These are phyloP conservation scores for Pediacus dermestoides DNA, from an alignment of 2,888 invertebrate genomes.

Conservation along the genomic window DNA sequence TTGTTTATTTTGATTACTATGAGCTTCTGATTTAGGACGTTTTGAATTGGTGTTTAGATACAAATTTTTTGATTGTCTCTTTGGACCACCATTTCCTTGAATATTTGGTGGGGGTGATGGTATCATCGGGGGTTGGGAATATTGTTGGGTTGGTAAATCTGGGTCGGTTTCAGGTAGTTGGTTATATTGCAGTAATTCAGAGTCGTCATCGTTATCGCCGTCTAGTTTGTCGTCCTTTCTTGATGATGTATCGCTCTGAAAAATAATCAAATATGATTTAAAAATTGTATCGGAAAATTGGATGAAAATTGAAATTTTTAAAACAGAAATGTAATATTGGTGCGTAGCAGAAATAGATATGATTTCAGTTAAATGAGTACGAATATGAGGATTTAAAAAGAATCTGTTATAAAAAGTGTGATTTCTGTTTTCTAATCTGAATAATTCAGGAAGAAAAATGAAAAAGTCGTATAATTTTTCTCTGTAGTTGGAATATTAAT, in stretches of 20 bases:
- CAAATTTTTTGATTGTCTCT: conserved; percentile 30
- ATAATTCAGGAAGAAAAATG: too few relatives aligned
- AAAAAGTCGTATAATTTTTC: too few relatives aligned
- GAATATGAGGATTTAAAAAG: too few relatives aligned
- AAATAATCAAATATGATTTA: conserved; percentile 10
- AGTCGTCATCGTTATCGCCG: conserved; percentile 40
- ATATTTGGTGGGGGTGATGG: conserved; percentile 16
- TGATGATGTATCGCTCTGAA: conserved; percentile 45
- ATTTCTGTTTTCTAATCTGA: too few relatives aligned
- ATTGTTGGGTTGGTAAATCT: conserved; percentile 27
- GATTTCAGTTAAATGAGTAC: too few relatives aligned
- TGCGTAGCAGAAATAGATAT: too few relatives aligned
- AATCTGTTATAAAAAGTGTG: too few relatives aligned
- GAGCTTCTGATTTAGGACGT: conserved; percentile 29
- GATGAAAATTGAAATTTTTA: not conserved
- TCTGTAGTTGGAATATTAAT: too few relatives aligned
- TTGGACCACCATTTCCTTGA: conserved; percentile 16
- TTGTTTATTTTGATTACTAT: conserved; percentile 18
- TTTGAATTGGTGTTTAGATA: conserved; percentile 28
- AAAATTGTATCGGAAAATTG: conserved; percentile 3
- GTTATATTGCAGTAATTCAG: conserved; percentile 37
- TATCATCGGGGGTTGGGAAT: conserved; percentile 18
- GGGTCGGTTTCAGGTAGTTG: conserved; percentile 41
- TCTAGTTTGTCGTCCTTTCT: conserved; percentile 44
- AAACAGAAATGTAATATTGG: too few relatives aligned